Base-by-base conservation (phyloP, 2,888 invertebrate species). In the Stictocephala bisonia region DNA sequence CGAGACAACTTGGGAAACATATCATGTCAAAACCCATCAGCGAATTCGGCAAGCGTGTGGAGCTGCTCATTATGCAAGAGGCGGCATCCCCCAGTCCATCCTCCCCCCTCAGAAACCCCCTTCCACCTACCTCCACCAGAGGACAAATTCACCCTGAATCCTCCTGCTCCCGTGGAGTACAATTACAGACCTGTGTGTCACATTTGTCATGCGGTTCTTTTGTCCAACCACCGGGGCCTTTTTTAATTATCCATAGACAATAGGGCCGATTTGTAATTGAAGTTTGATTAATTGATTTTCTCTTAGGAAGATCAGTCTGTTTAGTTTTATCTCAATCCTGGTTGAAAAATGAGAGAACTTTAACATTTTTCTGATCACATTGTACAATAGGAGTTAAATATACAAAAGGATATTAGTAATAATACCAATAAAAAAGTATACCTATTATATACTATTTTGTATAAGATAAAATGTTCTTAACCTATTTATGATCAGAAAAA, bases 11-110 rank as follows among this genome's bases (percentile, higher is more conserved):
- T 44, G 22, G 24, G 22, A 20, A 60, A 35, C 35, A 60, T 60
- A 60, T 60, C 60, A 60, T 60, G 60, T 60, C 60, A 40, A 60
- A 40, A 60, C 60, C 58, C 60, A 40, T 40, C 60, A 60, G 60
- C 20, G 22, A 20, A 56, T 56, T 56, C 40, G 24, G 60, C 9
- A 15, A 44, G 44, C 9, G 44, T n/a, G 44, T n/a, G 40, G 3
- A 18, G 13, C 22, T 26, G 31, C 26, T 58, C 40, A 60, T 60
- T 40, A 60, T 60, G 40, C 20, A 31, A 20, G 35, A 20, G 11
- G 60, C 22, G 31, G 20, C 35, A 1, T 6, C 27, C 6, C 18
- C 13, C 3, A 2, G 41, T 3, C 41, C n/a, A n/a, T n/a, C n/a
- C 15, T n/a, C 44, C 4, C 44, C 9, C 15, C 9, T n/a, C 15